Evolutionary conservation across 2,113 vertebrate genomes (phyloP), one percentile per base, ranked within the genome.

Genomic region (Origma solitaria): DNA sequence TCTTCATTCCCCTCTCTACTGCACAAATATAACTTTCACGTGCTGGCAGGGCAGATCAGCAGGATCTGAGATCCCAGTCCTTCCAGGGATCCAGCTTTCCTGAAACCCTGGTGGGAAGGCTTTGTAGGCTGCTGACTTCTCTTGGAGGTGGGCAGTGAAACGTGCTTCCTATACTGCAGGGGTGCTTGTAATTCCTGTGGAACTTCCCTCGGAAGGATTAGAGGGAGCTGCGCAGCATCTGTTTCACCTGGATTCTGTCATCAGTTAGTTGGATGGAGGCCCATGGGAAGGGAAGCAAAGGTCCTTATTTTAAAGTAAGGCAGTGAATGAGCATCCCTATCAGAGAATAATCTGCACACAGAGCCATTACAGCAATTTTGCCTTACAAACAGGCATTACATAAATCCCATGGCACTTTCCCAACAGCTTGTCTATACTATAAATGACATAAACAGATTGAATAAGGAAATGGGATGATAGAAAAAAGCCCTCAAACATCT

Each of bases 241-340:
- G 15, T 76, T 62, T 83, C 85, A 88, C 62, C 33, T 61, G 50
- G 44, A 6, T 70, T 79, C 62, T 82, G 54, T 87, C 70, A 69
- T 64, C 47, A n/a, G 45, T 85, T 65, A 37, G 37, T n/a, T 92
- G 53, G 15, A 31, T 42, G 28, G 50, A 73, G 25, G 47, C 54
- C 45, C 35, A 18, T n/a, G 60, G 68, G 88, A 75, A 95, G 64
- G 62, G 51, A 92, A 83, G 70, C 33, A 86, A 44, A 91, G 71
- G 72, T 88, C 54, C 13, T 21, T 58, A 62, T 53, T 71, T 90
- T 45, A 88, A 81, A 86, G 81, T 57, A 77, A 66, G 44, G 56
- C 50, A 82, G 82, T 80, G 73, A 64, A 31, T 70, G 78, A 92
- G 78, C 50, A 92, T 86, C 60, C 61, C 49, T 95, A 86, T 93